Evolutionary conservation across 2,113 vertebrate genomes (phyloP).

Genomic region (Mus musculus): DNA sequence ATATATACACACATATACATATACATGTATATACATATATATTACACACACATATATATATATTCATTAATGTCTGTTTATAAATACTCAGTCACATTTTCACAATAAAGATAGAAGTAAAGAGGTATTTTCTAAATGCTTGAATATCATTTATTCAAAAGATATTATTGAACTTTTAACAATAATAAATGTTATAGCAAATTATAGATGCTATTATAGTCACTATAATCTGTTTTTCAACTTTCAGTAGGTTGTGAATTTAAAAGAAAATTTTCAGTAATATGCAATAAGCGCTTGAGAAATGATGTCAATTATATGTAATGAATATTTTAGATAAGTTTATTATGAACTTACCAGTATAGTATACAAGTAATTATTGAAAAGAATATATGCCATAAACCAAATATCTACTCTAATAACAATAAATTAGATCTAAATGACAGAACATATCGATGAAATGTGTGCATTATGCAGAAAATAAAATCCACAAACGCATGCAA

Average conservation of each 20-base stretch:
- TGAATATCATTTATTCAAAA: not conserved
- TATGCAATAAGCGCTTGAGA: not conserved
- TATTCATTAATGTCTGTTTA: not conserved
- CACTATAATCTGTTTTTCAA: not conserved
- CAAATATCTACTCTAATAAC: not conserved
- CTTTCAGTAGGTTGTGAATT: not conserved
- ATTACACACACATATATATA: too few species aligned
- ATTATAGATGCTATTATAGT: not conserved
- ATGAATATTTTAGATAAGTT: not conserved
- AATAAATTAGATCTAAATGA: not conserved
- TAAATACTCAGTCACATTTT: not conserved
- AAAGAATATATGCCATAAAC: not conserved
- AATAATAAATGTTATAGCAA: not conserved
- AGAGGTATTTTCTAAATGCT: not conserved
- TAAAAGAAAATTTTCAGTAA: not conserved
- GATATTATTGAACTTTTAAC: not conserved
- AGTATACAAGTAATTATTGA: not conserved
- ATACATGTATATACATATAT: too few species aligned
- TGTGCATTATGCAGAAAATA: not conserved
- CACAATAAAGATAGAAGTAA: not conserved
- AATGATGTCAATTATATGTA: not conserved
- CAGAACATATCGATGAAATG: not conserved
- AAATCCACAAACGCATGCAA: not conserved
- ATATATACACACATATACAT: too few species aligned
- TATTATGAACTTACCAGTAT: not conserved